Evolutionary conservation across 2,113 vertebrate genomes (phyloP), one percentile per base, ranked within the genome.

Genomic region (Heterotilapia buettikoferi): DNA sequence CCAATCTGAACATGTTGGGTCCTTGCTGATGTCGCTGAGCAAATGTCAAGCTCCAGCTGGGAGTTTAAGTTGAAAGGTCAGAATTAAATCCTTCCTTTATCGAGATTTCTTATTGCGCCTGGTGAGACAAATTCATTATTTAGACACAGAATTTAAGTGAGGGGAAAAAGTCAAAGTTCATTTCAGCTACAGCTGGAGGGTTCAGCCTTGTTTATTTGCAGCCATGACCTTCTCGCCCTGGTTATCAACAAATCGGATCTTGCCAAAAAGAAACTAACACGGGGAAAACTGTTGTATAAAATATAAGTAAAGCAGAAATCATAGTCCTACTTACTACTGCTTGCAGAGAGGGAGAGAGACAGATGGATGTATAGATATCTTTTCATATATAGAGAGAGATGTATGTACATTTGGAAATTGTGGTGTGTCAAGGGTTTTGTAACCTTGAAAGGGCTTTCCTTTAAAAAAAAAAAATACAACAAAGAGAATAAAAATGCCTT

Each of bases 31-130:
- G 86, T 88, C 31, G 31, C 78, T 68, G 63, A 84, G 61, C 63
- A 90, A 90, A 93, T 90, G 88, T 86, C 85, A 87, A 82, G 31
- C 53, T 86, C 68, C 88, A 82, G 59, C 45, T 68, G 88, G 87
- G 86, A 87, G 80, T 73, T 87, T 50, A 86, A 86, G 59, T 92
- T 61, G 12, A 88, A 89, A 90, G 83, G 83, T 90, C 85, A 91
- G 38, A 89, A 81, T 84, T 24, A 85, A 86, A 84, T 66, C 59
- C 33, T 63, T 6, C 9, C 50, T 63, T 13, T 40, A 14, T 16
- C 19, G 31, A 84, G 31, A 66, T 91, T 83, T 88, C 80, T 82
- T 40, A 57, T 31, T 56, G 9, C 57, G 53, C 59, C 52, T 45
- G 24, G 50, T 47, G 33, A 89, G 53, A 80, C 79, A 47, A 52